phyloP scores from a whole-genome alignment of 2,113 vertebrate species.

The Scatophagus argus region DNA sequence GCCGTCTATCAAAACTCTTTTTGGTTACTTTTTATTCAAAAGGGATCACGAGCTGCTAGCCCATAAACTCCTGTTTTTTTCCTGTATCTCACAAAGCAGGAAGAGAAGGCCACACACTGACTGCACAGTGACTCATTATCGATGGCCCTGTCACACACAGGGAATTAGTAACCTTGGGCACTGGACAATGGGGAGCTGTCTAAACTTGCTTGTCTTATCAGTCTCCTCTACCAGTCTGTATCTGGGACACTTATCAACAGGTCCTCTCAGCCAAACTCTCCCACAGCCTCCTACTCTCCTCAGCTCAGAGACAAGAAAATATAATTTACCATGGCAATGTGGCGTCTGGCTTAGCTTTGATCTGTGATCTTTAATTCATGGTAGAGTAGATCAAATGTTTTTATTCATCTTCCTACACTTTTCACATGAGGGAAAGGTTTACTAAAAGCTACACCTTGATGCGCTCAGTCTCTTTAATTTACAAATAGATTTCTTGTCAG shows the following conservation, averaged over 20 bases:
- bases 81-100: constrained; percentile 40
- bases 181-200: constrained; percentile 80
- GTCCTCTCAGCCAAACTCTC: constrained; percentile 57
- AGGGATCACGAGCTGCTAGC: background rate
- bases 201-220: constrained; percentile 66
- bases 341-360: constrained; percentile 19
- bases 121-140: constrained; percentile 68
- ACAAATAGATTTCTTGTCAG: constrained; percentile 15
- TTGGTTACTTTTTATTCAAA: background rate
- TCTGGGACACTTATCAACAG: constrained; percentile 64
- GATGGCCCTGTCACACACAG: constrained; percentile 71
- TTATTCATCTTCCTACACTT: constrained; percentile 11
- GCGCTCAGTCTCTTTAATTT: constrained; percentile 11
- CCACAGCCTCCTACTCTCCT: constrained; percentile 50
- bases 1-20: background rate
- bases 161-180: constrained; percentile 74
- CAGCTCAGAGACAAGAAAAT: constrained; percentile 17
- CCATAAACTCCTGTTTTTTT: background rate
- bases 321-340: constrained; percentile 7
- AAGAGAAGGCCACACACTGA: constrained; percentile 44
- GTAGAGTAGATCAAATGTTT: constrained; percentile 9
- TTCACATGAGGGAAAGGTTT: background rate
- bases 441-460: constrained; percentile 19
- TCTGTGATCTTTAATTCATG: background rate
- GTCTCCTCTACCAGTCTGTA: constrained; percentile 44